A percentile compares a stretch with the other conserved stretches of the same genome.
Evolutionary conservation across 2,113 vertebrate genomes (phyloP).

Genomic region (Sceloporus undulatus): DNA sequence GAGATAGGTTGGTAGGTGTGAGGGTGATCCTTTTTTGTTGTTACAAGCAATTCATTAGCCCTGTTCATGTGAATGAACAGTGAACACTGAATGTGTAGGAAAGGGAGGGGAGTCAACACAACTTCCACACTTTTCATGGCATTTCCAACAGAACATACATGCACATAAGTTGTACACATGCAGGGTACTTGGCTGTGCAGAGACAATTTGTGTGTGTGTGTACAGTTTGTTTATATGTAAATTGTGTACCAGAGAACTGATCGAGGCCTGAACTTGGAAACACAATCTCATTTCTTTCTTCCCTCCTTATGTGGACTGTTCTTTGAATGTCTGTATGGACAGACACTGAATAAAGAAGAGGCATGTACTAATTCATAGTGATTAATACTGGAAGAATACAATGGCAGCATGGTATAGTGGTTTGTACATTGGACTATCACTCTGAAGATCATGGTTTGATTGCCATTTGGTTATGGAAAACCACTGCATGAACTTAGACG

Average conservation of each 20-base stretch:
- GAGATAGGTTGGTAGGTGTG: not conserved
- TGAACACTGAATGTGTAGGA: too few species aligned
- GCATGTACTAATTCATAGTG: not conserved
- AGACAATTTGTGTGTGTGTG: too few species aligned
- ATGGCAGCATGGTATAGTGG: too few species aligned
- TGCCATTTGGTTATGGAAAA: too few species aligned
- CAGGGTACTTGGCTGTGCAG: too few species aligned
- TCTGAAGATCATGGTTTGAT: too few species aligned
- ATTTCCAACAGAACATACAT: not conserved
- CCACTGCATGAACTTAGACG: too few species aligned
- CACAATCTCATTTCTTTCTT: not conserved
- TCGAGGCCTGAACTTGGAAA: not conserved
- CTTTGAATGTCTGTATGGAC: too few species aligned
- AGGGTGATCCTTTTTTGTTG: not conserved
- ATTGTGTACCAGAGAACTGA: too few species aligned
- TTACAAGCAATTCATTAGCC: not conserved
- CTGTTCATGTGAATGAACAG: not conserved
- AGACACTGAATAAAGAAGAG: not conserved
- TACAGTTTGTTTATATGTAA: not conserved
- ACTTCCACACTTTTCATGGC: not conserved
- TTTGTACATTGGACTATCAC: too few species aligned
- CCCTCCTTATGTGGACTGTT: too few species aligned
- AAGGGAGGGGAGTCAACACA: fast-evolving
- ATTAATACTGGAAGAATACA: not conserved
- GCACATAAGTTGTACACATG: too few species aligned